Percentiles rank a stretch among this genome's conserved stretches.
Conservation (phyloP, 2,113 vertebrate species). For the Gallinago media region DNA sequence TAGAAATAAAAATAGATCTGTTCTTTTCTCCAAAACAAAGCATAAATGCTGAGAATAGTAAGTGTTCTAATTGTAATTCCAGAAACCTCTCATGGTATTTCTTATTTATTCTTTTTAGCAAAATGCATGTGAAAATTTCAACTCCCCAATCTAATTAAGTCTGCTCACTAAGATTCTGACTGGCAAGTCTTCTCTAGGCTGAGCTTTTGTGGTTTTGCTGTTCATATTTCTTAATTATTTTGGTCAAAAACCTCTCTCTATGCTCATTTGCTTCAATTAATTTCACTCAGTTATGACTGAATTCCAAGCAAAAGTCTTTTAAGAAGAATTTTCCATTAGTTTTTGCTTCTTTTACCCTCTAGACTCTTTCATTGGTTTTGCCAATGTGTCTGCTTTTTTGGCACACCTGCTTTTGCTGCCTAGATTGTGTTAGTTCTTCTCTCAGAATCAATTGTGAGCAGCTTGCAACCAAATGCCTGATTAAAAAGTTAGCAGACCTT, state of each 20-base stretch:
- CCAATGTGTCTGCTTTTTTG: conserved; percentile 74
- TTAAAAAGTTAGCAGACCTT: conserved; percentile 89
- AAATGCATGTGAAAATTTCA: conserved; percentile 63
- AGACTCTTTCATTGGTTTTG: conserved; percentile 68
- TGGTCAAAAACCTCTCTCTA: background rate
- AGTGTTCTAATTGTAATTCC: conserved; percentile 61
- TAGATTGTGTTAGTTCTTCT: conserved; percentile 71
- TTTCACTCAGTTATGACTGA: conserved; percentile 9
- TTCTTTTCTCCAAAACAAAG: conserved; percentile 46
- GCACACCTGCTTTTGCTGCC: conserved; percentile 75
- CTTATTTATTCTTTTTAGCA: conserved; percentile 48
- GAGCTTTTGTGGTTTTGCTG: background rate
- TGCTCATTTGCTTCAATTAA: background rate
- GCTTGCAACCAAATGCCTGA: conserved; percentile 88
- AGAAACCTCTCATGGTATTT: conserved; percentile 42
- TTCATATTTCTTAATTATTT: conserved; percentile 39
- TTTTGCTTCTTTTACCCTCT: conserved; percentile 50
- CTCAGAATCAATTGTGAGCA: conserved; percentile 79
- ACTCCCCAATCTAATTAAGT: conserved; percentile 69
- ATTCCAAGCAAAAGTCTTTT: background rate
- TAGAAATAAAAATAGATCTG: background rate
- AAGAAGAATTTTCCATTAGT: conserved; percentile 20
- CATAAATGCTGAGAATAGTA: conserved; percentile 37
- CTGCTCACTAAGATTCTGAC: conserved; percentile 17
- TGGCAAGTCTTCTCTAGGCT: conserved; percentile 46